Evolutionary conservation across 1,140 invertebrate species (phyloP).

Genomic region (Drosophila repletoides): DNA sequence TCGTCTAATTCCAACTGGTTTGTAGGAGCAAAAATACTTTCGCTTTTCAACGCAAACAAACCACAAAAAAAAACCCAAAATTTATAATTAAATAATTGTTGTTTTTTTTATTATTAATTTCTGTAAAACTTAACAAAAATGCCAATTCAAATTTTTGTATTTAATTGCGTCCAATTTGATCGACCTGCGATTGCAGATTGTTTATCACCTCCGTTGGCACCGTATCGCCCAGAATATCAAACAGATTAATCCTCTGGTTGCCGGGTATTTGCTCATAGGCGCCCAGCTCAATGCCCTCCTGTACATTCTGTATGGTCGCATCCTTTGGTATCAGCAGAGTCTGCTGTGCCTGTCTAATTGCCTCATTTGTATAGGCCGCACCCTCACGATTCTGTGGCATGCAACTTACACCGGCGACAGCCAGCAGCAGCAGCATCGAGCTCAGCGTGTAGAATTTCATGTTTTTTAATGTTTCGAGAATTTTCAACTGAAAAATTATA

Average conservation of each 20-base stretch:
- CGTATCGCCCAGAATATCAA: conserved; percentile 91
- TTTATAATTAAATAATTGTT: conserved; percentile 48
- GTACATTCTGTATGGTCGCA: conserved; percentile 91
- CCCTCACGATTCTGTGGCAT: conserved; percentile 88
- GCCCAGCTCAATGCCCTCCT: conserved; percentile 91
- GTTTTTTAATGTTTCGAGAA: conserved; percentile 30
- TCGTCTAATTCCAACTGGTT: conserved; percentile 48
- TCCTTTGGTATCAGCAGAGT: conserved; percentile 92
- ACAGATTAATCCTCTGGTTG: conserved; percentile 91
- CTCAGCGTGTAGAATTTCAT: conserved; percentile 82
- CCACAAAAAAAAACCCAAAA: conserved; percentile 13
- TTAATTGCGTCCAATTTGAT: conserved; percentile 89
- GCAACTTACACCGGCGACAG: conserved; percentile 83
- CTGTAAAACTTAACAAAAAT: conserved; percentile 69
- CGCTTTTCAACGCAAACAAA: conserved; percentile 31
- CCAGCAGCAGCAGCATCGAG: conserved; percentile 78
- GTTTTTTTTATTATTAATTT: conserved; percentile 15
- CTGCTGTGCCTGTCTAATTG: conserved; percentile 92
- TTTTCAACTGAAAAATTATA: conserved; percentile 21
- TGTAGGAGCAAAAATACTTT: conserved; percentile 53
- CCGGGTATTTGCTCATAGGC: conserved; percentile 92
- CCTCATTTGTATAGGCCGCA: conserved; percentile 90
- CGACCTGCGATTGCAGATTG: conserved; percentile 91
- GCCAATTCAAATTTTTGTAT: conserved; percentile 23
- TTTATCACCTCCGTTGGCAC: conserved; percentile 93